phyloP scores from a whole-genome alignment of 1,140 invertebrate genomes.

The Zaprionus taronus region DNA sequence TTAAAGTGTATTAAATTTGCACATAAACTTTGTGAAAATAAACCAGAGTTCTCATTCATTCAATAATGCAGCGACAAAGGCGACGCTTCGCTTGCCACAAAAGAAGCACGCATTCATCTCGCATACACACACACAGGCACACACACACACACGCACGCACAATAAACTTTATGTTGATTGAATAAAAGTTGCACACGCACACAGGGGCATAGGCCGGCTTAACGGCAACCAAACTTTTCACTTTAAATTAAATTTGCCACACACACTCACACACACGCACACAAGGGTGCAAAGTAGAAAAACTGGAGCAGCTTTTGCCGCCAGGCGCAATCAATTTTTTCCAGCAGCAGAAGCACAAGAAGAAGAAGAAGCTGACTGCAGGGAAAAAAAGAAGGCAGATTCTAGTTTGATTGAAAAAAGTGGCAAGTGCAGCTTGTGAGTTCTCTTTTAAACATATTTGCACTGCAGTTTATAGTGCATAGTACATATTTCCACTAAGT shows the following conservation, averaged over 20 bases:
- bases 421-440: background rate
- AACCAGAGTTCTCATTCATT: constrained; percentile 69
- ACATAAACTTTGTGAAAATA: constrained; percentile 53
- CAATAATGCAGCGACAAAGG: constrained; percentile 66
- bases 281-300: constrained; percentile 27
- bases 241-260: constrained; percentile 71
- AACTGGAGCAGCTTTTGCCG: constrained; percentile 45
- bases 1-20: constrained; percentile 55
- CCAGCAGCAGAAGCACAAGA: background rate
- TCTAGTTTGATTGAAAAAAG: background rate
- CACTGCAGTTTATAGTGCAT: background rate
- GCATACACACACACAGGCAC: constrained; percentile 59
- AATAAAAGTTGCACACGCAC: constrained; percentile 63
- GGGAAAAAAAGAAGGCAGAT: background rate
- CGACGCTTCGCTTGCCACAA: constrained; percentile 57
- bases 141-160: constrained; percentile 53
- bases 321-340: constrained; percentile 52
- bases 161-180: constrained; percentile 79
- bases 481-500: too few species aligned
- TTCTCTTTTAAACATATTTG: background rate
- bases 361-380: background rate
- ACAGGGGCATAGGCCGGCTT: constrained; percentile 38
- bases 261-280: constrained; percentile 5
- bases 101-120: constrained; percentile 42
- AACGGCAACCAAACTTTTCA: constrained; percentile 74